phyloP scores from a whole-genome alignment of 2,888 invertebrate genomes.

The Crioceris asparagi region DNA sequence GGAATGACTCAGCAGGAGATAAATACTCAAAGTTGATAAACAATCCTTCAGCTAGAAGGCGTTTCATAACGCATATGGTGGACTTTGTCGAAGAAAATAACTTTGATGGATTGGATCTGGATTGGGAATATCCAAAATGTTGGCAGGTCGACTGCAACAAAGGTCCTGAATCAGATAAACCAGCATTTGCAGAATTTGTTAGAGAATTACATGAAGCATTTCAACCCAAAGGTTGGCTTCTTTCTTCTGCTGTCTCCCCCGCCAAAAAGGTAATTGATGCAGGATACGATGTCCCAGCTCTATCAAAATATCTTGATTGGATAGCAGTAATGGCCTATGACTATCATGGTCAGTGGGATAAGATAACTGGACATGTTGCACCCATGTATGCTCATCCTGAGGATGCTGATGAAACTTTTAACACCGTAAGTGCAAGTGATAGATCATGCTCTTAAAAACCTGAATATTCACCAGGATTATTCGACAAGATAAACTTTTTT shows the following conservation, averaged over 20 bases:
- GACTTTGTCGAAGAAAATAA: constrained; percentile 68
- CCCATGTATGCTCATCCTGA: constrained; percentile 73
- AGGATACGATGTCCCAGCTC: constrained; percentile 68
- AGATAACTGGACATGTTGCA: constrained; percentile 80
- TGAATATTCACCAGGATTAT: too few relatives aligned
- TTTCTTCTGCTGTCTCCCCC: constrained; percentile 79
- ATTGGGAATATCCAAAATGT: constrained; percentile 91
- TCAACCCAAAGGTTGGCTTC: constrained; percentile 55
- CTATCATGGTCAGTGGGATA: constrained; percentile 87
- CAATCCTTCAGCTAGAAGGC: constrained; percentile 55
- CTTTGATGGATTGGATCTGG: constrained; percentile 85
- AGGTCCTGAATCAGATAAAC: constrained; percentile 71
- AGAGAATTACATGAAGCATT: constrained; percentile 64
- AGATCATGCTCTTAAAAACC: too few relatives aligned
- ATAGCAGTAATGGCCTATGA: constrained; percentile 88
- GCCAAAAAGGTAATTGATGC: constrained; percentile 73
- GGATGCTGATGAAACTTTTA: constrained; percentile 65
- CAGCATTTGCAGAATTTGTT: constrained; percentile 64
- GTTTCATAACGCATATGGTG: constrained; percentile 63
- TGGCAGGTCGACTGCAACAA: constrained; percentile 83
- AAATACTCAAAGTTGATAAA: constrained; percentile 79
- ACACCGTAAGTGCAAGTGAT: constrained; percentile 55
- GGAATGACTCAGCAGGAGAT: constrained; percentile 88
- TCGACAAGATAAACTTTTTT: too few relatives aligned
- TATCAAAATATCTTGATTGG: constrained; percentile 77